Evolutionary conservation across 2,888 invertebrate genomes (phyloP), one percentile per base, ranked within the genome.

Genomic region (Epiblema foenella): DNA sequence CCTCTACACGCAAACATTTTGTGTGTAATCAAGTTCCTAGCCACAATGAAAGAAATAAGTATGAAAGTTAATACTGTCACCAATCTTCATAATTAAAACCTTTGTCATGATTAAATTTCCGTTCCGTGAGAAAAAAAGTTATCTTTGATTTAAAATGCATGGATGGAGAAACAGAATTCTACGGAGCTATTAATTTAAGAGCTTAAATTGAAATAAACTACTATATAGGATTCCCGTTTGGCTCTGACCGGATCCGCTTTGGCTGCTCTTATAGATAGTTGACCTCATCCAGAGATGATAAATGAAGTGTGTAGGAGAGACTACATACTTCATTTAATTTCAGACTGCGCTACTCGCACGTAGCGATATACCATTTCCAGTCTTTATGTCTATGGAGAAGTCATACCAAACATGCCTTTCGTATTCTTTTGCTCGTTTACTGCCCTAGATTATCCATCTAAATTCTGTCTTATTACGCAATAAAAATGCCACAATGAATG

Each of bases 401-500:
- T 79, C 82, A 83, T 84, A 87, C 84, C 85, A 82, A 82, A 84
- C 81, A 85, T 86, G 84, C 85, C 80, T 74, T 78, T 82, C 83
- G 77, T 86, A 83, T 84, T 83, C 78, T 78, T 80, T 76, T 76
- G 80, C 81, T 83, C 83, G 83, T 88, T 87, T 85, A 86, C 81
- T 81, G 83, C 81, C 83, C 77, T 75, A 85, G 86, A 89, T 89
- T 87, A 89, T 87, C 84, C 85, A 82, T 84, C 84, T 81, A 82
- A 86, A 88, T 88, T 86, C 82, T 81, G 65, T 81, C 84, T 87
- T 88, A 89, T 86, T 85, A 84, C 83, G 80, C 81, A 83, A 87
- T 88, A 89, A 89, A 88, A 90, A 87, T 85, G 78, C 85, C 83
- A 83, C 84, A 85, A 81, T 83, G 83, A 87, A 86, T 84, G 79